Conservation (phyloP, 2,113 vertebrate species). For the Crotalus viridis region DNA sequence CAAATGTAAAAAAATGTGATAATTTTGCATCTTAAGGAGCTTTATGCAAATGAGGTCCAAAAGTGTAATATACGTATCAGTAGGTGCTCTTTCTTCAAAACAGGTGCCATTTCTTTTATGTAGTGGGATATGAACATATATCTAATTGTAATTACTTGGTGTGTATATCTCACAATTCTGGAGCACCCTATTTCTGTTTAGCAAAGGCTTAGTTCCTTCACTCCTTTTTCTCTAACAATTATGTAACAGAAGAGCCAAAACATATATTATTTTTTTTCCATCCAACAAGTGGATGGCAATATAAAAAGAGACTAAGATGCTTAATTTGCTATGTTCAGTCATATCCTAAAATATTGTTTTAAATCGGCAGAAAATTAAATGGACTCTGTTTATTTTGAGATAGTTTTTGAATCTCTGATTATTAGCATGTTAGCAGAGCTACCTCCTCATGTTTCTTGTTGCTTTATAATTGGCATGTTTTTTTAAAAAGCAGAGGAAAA, state of each 20-base stretch:
- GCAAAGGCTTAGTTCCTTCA: background rate
- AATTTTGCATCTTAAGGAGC: too few species aligned
- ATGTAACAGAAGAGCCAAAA: background rate
- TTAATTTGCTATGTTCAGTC: slow-evolving; percentile 11
- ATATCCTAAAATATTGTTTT: slow-evolving; percentile 33
- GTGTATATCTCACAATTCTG: background rate
- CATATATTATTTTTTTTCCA: slow-evolving; percentile 36
- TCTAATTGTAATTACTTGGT: background rate
- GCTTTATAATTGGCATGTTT: slow-evolving; percentile 30
- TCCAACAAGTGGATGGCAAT: slow-evolving; percentile 17
- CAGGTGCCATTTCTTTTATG: background rate
- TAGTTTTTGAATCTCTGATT: background rate
- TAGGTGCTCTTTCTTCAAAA: background rate
- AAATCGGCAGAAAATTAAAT: slow-evolving; percentile 10
- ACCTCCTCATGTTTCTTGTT: background rate
- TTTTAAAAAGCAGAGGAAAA: background rate
- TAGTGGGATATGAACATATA: background rate
- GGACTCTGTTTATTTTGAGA: slow-evolving; percentile 15
- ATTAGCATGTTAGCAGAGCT: background rate
- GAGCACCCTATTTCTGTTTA: background rate
- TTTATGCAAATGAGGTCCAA: background rate
- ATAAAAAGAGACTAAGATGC: slow-evolving; percentile 29
- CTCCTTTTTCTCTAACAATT: background rate
- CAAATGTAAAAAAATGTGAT: background rate
- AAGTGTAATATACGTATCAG: background rate